Percentiles rank a stretch among this genome's conserved stretches.
These are phyloP conservation scores for Melanitta fusca DNA, from an alignment of 2,797 vertebrate genomes.

Conservation along the genomic window DNA sequence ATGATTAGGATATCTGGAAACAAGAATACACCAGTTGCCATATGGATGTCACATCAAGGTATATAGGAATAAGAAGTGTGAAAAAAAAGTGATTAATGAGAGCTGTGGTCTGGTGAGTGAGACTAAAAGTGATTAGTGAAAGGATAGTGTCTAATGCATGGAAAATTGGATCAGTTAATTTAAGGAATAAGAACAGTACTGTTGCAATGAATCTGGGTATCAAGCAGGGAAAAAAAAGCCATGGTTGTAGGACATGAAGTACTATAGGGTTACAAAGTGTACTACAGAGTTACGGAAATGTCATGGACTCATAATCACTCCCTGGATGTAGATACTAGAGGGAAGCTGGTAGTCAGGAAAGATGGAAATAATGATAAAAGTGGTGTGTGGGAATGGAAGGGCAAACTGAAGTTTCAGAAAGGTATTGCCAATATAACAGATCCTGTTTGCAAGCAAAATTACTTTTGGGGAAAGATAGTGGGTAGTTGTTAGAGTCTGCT, in stretches of 20 bases:
- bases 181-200: neutral
- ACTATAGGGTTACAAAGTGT: neutral
- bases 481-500: constrained; percentile 20
- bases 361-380: neutral
- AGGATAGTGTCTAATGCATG: neutral
- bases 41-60: neutral
- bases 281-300: neutral
- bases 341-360: neutral
- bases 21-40: neutral
- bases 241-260: neutral
- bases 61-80: neutral
- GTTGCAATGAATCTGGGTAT: neutral
- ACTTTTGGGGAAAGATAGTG: constrained; percentile 1
- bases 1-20: neutral
- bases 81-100: neutral
- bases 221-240: neutral
- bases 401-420: neutral
- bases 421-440: neutral
- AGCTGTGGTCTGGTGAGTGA: neutral
- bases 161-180: neutral
- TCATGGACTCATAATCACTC: neutral
- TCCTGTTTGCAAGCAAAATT: constrained; percentile 43
- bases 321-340: neutral
- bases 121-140: neutral
- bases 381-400: neutral